Evolutionary conservation across 1,140 invertebrate genomes (phyloP), one percentile per base, ranked within the genome.

Genomic region (Gerris buenoi): DNA sequence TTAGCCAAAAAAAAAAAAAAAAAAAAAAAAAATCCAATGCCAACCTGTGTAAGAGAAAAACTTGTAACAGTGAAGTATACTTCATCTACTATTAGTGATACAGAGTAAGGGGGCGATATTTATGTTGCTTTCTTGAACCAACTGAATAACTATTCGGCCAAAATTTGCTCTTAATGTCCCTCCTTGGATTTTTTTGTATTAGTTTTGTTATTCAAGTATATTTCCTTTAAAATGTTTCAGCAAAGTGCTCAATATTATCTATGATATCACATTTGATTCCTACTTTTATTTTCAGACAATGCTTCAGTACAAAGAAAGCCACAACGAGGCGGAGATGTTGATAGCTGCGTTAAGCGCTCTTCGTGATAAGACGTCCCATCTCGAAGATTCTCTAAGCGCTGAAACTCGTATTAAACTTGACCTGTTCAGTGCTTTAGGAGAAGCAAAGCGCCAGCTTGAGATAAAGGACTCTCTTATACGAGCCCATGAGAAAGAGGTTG

Each of bases 371-470:
- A 94, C 90, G 76, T 77, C 83, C 72, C 90, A 91, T 76, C 81
- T 95, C 67, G 93, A 98, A 79, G 91, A 90, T 73, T 93, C 89
- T 76, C 83, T 98, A 64, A 94, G 90, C 70, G 91, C 93, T 26
- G 95, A 97, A 82, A 98, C 93, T 61, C 83, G 93, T 68, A 88
- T 97, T 77, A 98, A 97, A 80, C 83, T 97, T 68, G 93, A 97
- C 81, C 83, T 98, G 67, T 96, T 97, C 79, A 95, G 92, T 67
- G 95, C 94, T 68, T 84, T 97, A 46, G 95, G 94, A 25, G 95
- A 95, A 76, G 93, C 91, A 56, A 95, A 95, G 78, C 82, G 94
- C 60, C 90, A 95, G 76, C 81, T 97, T 69, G 90, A 93, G 80
- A 91, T 96, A 76, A 86, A 88, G 79, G 91, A 95, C 77, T 87